Conservation (phyloP, 2,797 vertebrate species). For the Hippopotamyrus pictus region DNA sequence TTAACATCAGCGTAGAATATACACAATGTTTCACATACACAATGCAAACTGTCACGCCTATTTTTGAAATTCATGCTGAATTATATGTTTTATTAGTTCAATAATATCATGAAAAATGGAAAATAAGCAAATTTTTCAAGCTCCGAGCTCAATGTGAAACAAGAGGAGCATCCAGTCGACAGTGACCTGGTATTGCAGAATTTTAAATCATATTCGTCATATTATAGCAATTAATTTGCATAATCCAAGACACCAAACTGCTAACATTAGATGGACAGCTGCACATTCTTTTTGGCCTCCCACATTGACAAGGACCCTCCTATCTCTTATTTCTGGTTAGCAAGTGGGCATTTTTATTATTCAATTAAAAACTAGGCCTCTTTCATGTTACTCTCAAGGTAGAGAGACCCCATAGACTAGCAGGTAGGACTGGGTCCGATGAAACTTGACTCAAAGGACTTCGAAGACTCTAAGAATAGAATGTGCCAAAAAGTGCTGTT, state of each 20-base stretch:
- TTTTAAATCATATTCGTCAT: background rate
- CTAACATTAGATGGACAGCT: background rate
- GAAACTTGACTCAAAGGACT: background rate
- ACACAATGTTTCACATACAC: background rate
- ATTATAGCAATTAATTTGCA: background rate
- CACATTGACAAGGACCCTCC: background rate
- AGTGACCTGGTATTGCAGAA: background rate
- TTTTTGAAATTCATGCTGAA: background rate
- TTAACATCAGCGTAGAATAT: background rate
- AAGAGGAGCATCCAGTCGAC: background rate
- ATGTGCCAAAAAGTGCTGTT: background rate
- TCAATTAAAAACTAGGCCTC: constrained; percentile 32
- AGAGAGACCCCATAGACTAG: constrained; percentile 20
- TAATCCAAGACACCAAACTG: background rate
- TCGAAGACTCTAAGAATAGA: background rate
- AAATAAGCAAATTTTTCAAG: background rate
- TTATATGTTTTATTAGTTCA: background rate
- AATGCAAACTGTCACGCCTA: background rate
- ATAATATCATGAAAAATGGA: background rate
- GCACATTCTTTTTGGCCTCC: background rate
- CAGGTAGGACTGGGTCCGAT: background rate
- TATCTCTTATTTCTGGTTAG: constrained; percentile 16
- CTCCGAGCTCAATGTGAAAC: background rate
- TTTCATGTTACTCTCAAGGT: constrained; percentile 25
- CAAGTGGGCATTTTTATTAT: constrained; percentile 34